These are phyloP conservation scores for Monarcha castaneiventris DNA, from an alignment of 2,113 vertebrate genomes.

Conservation along the genomic window DNA sequence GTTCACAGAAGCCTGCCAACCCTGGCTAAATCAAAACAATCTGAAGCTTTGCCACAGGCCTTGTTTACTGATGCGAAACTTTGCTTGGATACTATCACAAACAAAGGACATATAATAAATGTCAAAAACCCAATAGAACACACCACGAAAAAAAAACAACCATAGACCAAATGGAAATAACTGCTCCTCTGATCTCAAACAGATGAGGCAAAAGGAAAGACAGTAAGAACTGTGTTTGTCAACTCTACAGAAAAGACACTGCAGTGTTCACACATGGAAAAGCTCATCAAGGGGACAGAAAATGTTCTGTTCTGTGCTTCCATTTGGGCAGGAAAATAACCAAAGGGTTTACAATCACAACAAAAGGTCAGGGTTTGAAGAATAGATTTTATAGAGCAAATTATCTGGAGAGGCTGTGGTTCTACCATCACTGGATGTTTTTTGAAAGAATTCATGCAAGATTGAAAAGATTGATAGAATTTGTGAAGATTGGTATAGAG, in stretches of 20 bases:
- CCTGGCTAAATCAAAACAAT: background rate
- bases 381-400: background rate
- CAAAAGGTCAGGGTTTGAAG: background rate
- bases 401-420: background rate
- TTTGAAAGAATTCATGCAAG: background rate
- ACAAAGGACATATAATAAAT: background rate
- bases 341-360: background rate
- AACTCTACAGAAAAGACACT: background rate
- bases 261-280: background rate
- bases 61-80: background rate
- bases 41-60: background rate
- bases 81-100: background rate
- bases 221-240: background rate
- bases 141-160: too few species aligned
- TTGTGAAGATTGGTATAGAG: background rate
- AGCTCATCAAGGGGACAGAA: background rate
- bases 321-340: background rate
- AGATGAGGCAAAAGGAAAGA: background rate
- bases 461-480: background rate
- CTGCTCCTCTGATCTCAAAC: background rate
- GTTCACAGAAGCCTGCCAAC: background rate
- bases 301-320: background rate
- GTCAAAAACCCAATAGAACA: background rate
- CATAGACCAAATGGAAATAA: background rate
- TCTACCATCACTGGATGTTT: background rate